phyloP scores from a whole-genome alignment of 2,113 vertebrate genomes.

The Ciconia stormi region DNA sequence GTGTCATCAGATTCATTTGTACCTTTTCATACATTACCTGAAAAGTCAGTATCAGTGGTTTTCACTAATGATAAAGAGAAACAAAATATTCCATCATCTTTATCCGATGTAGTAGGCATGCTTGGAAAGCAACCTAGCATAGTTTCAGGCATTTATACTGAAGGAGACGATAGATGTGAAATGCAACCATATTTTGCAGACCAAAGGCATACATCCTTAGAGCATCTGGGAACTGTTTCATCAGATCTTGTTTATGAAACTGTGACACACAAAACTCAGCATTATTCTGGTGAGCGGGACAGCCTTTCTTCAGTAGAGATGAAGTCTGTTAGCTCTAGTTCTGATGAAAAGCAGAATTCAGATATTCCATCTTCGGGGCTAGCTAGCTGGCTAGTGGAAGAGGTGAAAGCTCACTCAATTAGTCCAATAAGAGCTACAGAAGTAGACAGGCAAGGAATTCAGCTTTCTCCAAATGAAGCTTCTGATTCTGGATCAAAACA shows the following conservation, averaged over 20 bases:
- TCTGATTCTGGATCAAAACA: slow-evolving; percentile 7
- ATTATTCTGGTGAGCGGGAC: neutral
- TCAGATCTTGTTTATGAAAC: neutral
- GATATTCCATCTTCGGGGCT: neutral
- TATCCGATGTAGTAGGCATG: neutral
- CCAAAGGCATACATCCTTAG: neutral
- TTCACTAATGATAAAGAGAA: slow-evolving; percentile 24
- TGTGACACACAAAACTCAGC: neutral
- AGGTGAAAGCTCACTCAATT: neutral
- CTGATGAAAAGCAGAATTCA: slow-evolving; percentile 15
- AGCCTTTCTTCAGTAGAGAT: neutral
- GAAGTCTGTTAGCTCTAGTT: neutral
- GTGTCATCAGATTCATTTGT: neutral
- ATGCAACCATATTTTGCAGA: neutral
- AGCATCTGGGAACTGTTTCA: neutral
- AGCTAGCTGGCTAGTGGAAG: slow-evolving; percentile 23
- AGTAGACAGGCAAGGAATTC: neutral
- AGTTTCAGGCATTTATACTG: neutral
- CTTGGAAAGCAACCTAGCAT: neutral
- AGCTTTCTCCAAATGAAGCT: neutral
- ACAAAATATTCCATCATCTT: slow-evolving; percentile 3
- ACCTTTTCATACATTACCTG: neutral
- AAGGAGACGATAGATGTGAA: neutral
- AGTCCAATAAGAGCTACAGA: neutral
- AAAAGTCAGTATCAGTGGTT: neutral